phyloP scores from a whole-genome alignment of 2,888 invertebrate species.

The Hololepta plana region DNA sequence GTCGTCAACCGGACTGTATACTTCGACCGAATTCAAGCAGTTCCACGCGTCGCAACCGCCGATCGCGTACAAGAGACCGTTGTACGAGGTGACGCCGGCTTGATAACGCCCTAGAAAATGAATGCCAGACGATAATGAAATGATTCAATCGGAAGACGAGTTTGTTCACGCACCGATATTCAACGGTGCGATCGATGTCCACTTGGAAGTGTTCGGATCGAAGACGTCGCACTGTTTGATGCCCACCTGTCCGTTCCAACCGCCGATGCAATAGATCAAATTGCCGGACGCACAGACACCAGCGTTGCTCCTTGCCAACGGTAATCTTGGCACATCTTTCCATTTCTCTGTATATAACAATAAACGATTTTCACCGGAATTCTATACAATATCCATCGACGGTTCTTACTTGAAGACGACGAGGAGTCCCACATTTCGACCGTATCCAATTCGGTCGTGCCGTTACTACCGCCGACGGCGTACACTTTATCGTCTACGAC shows the following conservation, averaged over 20 bases:
- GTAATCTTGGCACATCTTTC: constrained; percentile 30
- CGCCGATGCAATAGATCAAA: constrained; percentile 59
- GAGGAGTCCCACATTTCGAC: constrained; percentile 43
- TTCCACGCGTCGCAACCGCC: constrained; percentile 86
- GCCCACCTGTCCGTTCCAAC: constrained; percentile 54
- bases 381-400: constrained; percentile 1
- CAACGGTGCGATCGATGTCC: constrained; percentile 52
- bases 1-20: constrained; percentile 42
- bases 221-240: constrained; percentile 58
- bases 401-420: neutral
- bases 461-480: constrained; percentile 71
- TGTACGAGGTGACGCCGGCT: constrained; percentile 52
- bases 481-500: constrained; percentile 49
- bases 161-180: constrained; percentile 32
- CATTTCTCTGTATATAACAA: constrained; percentile 17
- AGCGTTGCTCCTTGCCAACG: constrained; percentile 48
- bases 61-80: constrained; percentile 53
- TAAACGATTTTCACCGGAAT: neutral
- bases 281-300: constrained; percentile 47
- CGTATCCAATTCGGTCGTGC: constrained; percentile 58
- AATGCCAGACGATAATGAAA: neutral
- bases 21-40: constrained; percentile 51
- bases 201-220: constrained; percentile 38
- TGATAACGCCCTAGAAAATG: constrained; percentile 48
- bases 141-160: neutral